phyloP scores from a whole-genome alignment of 2,113 vertebrate genomes.

The Neofelis nebulosa region DNA sequence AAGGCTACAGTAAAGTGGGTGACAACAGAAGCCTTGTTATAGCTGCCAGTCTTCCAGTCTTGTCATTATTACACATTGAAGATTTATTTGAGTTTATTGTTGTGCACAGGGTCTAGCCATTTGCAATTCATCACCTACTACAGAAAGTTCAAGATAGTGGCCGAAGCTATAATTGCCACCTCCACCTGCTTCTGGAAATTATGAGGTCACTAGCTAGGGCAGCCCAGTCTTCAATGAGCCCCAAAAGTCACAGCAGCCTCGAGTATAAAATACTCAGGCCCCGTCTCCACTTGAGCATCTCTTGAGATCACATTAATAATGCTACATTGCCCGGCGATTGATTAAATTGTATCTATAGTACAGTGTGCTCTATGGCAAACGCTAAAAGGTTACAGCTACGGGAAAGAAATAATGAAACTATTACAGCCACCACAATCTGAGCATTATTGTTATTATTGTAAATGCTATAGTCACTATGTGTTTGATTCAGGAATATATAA shows the following conservation, averaged over 20 bases:
- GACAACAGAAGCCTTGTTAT: constrained; percentile 95
- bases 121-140: constrained; percentile 94
- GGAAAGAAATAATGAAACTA: constrained; percentile 10
- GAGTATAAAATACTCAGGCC: constrained; percentile 2
- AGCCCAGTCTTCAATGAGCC: constrained; percentile 74
- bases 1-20: constrained; percentile 90
- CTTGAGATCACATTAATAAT: background rate
- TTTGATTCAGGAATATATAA: background rate
- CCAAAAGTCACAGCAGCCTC: constrained; percentile 59
- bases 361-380: background rate
- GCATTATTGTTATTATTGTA: background rate
- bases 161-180: constrained; percentile 91
- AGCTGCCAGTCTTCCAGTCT: constrained; percentile 92
- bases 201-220: constrained; percentile 89
- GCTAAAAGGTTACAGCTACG: background rate
- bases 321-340: background rate
- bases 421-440: background rate
- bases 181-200: constrained; percentile 93
- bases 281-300: background rate
- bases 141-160: constrained; percentile 90
- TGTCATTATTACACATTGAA: constrained; percentile 95
- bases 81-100: constrained; percentile 96
- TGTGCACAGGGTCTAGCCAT: constrained; percentile 89
- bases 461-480: background rate
- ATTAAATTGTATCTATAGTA: background rate